phyloP scores from a whole-genome alignment of 2,888 invertebrate species.

The Agapostemon virescens region DNA sequence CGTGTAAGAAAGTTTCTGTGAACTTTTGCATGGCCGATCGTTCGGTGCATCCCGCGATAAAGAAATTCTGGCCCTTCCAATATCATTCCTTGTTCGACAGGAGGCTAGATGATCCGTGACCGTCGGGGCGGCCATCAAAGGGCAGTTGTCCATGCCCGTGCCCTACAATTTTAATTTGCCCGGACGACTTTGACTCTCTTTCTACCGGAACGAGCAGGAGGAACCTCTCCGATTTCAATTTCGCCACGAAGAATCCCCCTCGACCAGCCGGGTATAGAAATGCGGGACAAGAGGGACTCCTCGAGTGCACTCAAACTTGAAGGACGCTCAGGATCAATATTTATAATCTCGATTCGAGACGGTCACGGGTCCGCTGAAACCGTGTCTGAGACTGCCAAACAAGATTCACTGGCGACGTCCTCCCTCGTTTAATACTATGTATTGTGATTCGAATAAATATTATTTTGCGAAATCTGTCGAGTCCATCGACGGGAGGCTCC shows the following conservation, averaged over 20 bases:
- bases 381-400: constrained; percentile 68
- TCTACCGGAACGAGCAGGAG: constrained; percentile 56
- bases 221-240: constrained; percentile 78
- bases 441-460: constrained; percentile 27
- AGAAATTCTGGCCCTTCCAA: constrained; percentile 19
- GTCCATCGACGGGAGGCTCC: background rate
- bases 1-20: background rate
- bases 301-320: constrained; percentile 75
- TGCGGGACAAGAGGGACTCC: constrained; percentile 75
- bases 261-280: constrained; percentile 74
- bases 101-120: constrained; percentile 56
- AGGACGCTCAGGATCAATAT: constrained; percentile 79
- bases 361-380: constrained; percentile 69
- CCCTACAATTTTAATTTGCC: constrained; percentile 66
- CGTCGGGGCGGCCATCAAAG: constrained; percentile 55
- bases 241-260: constrained; percentile 73
- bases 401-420: constrained; percentile 45
- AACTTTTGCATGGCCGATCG: background rate
- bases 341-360: constrained; percentile 78
- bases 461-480: constrained; percentile 25
- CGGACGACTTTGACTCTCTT: constrained; percentile 64
- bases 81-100: constrained; percentile 33
- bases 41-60: constrained; percentile 25
- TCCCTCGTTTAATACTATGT: constrained; percentile 20
- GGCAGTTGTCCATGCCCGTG: constrained; percentile 51